Evolutionary conservation across 2,888 invertebrate species (phyloP).

Genomic region (Taenaris catops): DNA sequence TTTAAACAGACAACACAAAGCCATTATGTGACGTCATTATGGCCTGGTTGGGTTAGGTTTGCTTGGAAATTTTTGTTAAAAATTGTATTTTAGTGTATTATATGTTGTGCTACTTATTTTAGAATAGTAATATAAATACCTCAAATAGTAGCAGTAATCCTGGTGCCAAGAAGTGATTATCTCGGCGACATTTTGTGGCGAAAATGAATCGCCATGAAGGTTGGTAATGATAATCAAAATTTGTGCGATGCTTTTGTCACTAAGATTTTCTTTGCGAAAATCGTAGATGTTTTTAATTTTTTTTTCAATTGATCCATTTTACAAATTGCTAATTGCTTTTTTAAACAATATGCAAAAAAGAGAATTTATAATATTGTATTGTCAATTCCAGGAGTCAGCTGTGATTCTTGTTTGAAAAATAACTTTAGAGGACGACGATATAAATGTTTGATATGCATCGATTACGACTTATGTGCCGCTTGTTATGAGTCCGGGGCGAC

Average conservation of each 20-base stretch:
- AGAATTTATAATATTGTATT: slow-evolving; percentile 46
- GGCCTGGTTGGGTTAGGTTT: slow-evolving; percentile 87
- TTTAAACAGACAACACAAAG: slow-evolving; percentile 33
- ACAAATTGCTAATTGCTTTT: slow-evolving; percentile 15
- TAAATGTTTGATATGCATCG: slow-evolving; percentile 99
- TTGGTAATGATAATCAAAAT: slow-evolving; percentile 83
- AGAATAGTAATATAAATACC: slow-evolving; percentile 75
- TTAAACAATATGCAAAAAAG: slow-evolving; percentile 24
- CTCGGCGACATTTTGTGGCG: slow-evolving; percentile 69
- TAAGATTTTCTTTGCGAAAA: slow-evolving; percentile 53
- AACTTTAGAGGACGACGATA: slow-evolving; percentile 98
- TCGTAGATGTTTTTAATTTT: slow-evolving; percentile 31
- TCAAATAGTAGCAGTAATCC: slow-evolving; percentile 66
- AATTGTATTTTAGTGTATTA: slow-evolving; percentile 82
- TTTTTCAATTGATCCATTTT: slow-evolving; percentile 9
- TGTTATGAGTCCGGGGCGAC: slow-evolving; percentile 97
- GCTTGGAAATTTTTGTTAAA: slow-evolving; percentile 83
- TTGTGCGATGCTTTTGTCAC: slow-evolving; percentile 75
- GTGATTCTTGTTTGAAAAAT: slow-evolving; percentile 99
- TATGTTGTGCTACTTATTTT: slow-evolving; percentile 80
- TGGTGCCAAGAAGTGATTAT: slow-evolving; percentile 71
- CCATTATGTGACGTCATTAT: slow-evolving; percentile 81
- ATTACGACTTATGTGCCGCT: slow-evolving; percentile 98
- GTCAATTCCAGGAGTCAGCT: slow-evolving; percentile 94
- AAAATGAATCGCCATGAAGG: slow-evolving; percentile 98